A percentile compares a stretch with the other conserved stretches of the same genome.
These are phyloP conservation scores for Apogon hyalosoma DNA, from an alignment of 2,797 vertebrate genomes.

Conservation along the genomic window DNA sequence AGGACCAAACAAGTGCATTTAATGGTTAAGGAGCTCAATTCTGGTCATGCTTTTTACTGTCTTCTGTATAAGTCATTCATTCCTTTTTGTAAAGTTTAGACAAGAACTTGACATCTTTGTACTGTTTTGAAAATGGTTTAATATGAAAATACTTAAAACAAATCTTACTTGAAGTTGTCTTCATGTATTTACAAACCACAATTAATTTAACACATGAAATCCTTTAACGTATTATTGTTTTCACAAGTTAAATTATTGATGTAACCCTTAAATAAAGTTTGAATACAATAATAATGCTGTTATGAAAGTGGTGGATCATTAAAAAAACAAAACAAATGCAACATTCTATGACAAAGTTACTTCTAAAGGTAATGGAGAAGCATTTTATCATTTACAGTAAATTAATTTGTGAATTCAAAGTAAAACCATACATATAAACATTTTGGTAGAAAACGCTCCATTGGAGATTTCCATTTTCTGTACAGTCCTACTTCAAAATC, in stretches of 20 bases:
- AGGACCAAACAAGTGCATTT: neutral
- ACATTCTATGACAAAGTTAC: neutral
- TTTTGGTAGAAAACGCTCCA: conserved; percentile 13
- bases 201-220: neutral
- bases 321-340: conserved; percentile 1
- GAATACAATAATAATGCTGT: neutral
- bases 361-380: neutral
- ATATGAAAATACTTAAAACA: conserved; percentile 43
- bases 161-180: conserved; percentile 47
- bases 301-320: conserved; percentile 24
- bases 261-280: conserved; percentile 58
- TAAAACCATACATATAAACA: neutral
- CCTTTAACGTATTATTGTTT: conserved; percentile 39
- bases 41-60: neutral
- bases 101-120: neutral
- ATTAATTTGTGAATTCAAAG: neutral
- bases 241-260: conserved; percentile 31
- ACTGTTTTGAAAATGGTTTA: conserved; percentile 31
- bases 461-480: conserved; percentile 18
- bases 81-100: too few species aligned
- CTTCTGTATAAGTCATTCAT: neutral
- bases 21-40: neutral
- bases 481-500: conserved; percentile 12
- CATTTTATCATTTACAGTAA: neutral
- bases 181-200: conserved; percentile 26